Conservation (phyloP, 2,113 vertebrate species). For the Eleginops maclovinus region DNA sequence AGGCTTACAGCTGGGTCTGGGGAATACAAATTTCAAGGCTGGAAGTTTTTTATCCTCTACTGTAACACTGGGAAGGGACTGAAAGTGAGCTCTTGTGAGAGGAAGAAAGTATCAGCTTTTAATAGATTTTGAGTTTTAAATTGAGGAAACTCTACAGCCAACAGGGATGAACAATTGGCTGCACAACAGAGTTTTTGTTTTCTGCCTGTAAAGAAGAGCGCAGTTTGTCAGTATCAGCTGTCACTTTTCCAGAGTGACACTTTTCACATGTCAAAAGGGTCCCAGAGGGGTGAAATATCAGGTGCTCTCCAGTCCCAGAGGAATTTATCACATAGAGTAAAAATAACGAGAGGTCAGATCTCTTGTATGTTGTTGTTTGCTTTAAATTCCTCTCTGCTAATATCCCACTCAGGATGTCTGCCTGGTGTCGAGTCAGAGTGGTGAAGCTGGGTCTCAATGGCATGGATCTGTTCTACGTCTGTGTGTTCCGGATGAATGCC, state of each 20-base stretch:
- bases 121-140: background rate
- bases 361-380: constrained; percentile 14
- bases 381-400: constrained; percentile 37
- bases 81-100: background rate
- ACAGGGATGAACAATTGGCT: constrained; percentile 11
- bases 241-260: constrained; percentile 36
- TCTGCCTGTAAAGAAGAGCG: background rate
- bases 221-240: constrained; percentile 46
- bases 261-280: constrained; percentile 34
- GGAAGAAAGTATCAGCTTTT: background rate
- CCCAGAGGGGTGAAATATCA: constrained; percentile 58
- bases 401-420: constrained; percentile 19
- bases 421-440: constrained; percentile 4
- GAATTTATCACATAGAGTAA: constrained; percentile 17
- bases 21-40: constrained; percentile 50
- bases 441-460: background rate
- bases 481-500: constrained; percentile 13
- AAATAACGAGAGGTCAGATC: constrained; percentile 26
- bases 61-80: background rate
- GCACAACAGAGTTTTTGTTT: background rate
- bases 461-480: constrained; percentile 48
- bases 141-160: background rate
- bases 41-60: constrained; percentile 38
- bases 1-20: constrained; percentile 72
- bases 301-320: constrained; percentile 9